Conservation (phyloP, 2,888 invertebrate genomes). For the Omphaloscelis lunosa region DNA sequence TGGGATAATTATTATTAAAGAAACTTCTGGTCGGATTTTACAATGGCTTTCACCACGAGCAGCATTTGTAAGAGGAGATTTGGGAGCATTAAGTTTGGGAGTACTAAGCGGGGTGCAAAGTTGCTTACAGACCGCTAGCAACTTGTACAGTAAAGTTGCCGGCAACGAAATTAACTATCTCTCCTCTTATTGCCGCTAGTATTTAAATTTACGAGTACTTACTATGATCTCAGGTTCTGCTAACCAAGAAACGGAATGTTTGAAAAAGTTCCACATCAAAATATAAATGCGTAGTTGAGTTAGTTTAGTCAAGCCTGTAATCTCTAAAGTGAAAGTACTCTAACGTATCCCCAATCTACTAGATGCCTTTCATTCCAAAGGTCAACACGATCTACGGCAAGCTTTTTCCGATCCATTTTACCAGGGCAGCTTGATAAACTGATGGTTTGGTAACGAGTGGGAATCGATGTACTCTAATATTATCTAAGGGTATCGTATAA, state of each 20-base stretch:
- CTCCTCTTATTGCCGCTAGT: not conserved
- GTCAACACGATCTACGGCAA: not conserved
- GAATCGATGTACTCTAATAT: slow-evolving; percentile 51
- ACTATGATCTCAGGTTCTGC: not conserved
- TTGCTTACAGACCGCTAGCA: slow-evolving; percentile 37
- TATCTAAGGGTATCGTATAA: slow-evolving; percentile 44
- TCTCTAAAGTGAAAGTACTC: not conserved
- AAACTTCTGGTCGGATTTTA: slow-evolving; percentile 21
- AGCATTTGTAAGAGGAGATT: slow-evolving; percentile 46
- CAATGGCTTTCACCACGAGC: slow-evolving; percentile 31
- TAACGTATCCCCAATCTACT: not conserved
- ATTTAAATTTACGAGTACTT: not conserved
- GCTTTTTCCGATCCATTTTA: slow-evolving; percentile 24
- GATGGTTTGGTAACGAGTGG: slow-evolving; percentile 32
- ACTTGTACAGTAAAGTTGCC: slow-evolving; percentile 23
- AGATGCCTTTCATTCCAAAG: not conserved
- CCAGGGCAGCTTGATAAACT: slow-evolving; percentile 18
- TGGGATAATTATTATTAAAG: slow-evolving; percentile 21
- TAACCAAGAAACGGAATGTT: not conserved
- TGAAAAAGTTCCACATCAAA: not conserved
- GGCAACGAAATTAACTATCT: slow-evolving; percentile 11
- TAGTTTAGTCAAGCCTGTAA: not conserved
- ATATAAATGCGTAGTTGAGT: not conserved
- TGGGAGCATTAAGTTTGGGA: slow-evolving; percentile 40
- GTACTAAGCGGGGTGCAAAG: slow-evolving; percentile 39